phyloP scores from a whole-genome alignment of 2,797 vertebrate genomes.

The Neosilurus hyrtlii region DNA sequence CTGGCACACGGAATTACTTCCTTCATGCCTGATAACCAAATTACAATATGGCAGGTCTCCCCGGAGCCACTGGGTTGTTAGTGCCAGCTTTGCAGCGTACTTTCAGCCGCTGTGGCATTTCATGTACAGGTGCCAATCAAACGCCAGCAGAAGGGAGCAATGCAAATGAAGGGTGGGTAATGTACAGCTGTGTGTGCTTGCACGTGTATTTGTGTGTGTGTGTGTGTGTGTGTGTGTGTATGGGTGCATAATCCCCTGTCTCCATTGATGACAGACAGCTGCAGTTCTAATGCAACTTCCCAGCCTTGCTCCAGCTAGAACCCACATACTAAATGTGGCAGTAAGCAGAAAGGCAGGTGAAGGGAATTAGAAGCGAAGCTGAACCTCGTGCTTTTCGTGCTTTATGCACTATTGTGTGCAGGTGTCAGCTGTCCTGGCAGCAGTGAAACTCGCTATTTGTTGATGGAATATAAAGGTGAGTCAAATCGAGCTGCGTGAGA shows the following conservation, averaged over 20 bases:
- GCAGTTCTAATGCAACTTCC: conserved; percentile 66
- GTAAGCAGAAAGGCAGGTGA: conserved; percentile 56
- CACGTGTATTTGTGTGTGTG: conserved; percentile 12
- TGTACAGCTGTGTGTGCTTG: conserved; percentile 53
- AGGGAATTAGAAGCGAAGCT: conserved; percentile 46
- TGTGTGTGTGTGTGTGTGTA: conserved; percentile 26
- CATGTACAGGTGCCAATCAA: conserved; percentile 99
- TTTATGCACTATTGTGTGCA: conserved; percentile 53
- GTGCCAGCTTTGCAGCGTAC: conserved; percentile 98
- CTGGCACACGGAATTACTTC: conserved; percentile 99
- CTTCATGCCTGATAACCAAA: conserved; percentile 99
- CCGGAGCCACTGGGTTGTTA: conserved; percentile 96
- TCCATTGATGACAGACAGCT: conserved; percentile 82
- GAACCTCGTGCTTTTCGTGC: conserved; percentile 36
- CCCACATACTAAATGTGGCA: conserved; percentile 47
- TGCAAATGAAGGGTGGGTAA: conserved; percentile 91
- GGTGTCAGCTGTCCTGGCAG: conserved; percentile 49
- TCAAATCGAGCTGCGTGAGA: conserved; percentile 22
- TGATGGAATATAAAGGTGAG: conserved; percentile 28
- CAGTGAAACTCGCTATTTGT: conserved; percentile 33
- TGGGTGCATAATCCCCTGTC: conserved; percentile 62
- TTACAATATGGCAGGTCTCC: conserved; percentile 99
- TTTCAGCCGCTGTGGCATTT: conserved; percentile 99
- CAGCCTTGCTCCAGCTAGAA: conserved; percentile 45
- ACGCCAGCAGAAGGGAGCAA: conserved; percentile 73